Evolutionary conservation across 2,888 invertebrate species (phyloP).

Genomic region (Ariolimax columbianus): DNA sequence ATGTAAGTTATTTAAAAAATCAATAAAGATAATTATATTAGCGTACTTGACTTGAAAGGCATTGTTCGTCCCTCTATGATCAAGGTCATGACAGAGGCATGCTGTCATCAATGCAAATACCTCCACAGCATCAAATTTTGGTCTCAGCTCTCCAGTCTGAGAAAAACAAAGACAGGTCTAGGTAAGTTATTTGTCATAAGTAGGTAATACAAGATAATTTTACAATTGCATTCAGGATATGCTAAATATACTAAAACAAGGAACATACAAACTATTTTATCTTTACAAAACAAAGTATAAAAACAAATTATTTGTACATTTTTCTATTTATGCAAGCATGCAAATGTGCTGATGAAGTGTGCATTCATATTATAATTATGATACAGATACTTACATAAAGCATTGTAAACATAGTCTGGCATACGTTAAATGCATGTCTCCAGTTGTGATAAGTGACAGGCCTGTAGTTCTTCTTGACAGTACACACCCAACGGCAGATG

Average conservation of each 20-base stretch:
- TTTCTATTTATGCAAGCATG: too few species aligned
- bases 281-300: too few species aligned
- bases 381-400: constrained; percentile 79
- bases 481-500: constrained; percentile 94
- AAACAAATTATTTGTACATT: too few species aligned
- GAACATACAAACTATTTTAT: too few species aligned
- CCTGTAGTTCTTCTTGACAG: constrained; percentile 97
- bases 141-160: constrained; percentile 93
- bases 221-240: not conserved
- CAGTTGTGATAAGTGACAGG: constrained; percentile 98
- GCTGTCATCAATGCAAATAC: constrained; percentile 93
- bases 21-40: not conserved
- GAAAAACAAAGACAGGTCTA: not conserved
- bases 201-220: not conserved
- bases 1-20: not conserved
- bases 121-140: constrained; percentile 94
- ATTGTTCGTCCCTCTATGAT: constrained; percentile 97
- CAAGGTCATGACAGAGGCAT: constrained; percentile 95
- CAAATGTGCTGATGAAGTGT: too few species aligned
- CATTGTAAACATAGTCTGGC: constrained; percentile 98
- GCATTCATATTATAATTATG: not conserved
- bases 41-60: constrained; percentile 93
- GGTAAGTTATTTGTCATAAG: not conserved
- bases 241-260: too few species aligned
- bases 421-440: constrained; percentile 95